phyloP scores from a whole-genome alignment of 2,888 invertebrate genomes.

The Rhorus exstirpatorius region DNA sequence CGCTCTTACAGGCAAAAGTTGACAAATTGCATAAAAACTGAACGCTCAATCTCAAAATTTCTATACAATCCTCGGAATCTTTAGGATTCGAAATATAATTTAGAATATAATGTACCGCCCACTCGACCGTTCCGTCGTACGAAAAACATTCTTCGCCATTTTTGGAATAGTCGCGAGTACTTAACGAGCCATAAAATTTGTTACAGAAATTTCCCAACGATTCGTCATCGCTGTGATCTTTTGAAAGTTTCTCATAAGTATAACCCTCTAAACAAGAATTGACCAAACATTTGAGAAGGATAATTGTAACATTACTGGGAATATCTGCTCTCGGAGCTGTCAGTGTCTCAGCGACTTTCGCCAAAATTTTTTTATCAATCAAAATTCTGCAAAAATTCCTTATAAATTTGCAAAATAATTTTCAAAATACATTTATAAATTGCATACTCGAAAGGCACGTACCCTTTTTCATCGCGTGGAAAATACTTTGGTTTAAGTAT shows the following conservation, averaged over 20 bases:
- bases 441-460: background rate
- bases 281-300: slow-evolving; percentile 81
- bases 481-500: slow-evolving; percentile 79
- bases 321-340: slow-evolving; percentile 64
- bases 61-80: slow-evolving; percentile 71
- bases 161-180: background rate
- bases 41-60: slow-evolving; percentile 78
- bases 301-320: slow-evolving; percentile 74
- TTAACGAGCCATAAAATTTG: slow-evolving; percentile 9
- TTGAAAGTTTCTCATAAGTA: slow-evolving; percentile 69
- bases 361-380: slow-evolving; percentile 72
- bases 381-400: slow-evolving; percentile 72
- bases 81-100: slow-evolving; percentile 40
- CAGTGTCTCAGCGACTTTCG: slow-evolving; percentile 78
- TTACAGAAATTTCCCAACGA: slow-evolving; percentile 7
- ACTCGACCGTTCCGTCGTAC: slow-evolving; percentile 77
- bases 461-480: slow-evolving; percentile 70
- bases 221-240: slow-evolving; percentile 39
- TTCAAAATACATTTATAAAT: background rate
- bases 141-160: slow-evolving; percentile 74
- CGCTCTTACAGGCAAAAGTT: slow-evolving; percentile 75
- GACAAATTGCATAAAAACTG: slow-evolving; percentile 83
- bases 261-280: slow-evolving; percentile 81
- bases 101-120: slow-evolving; percentile 75
- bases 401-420: no score